These are phyloP conservation scores for Tricholauxania praeusta DNA, from an alignment of 2,888 invertebrate genomes.

Conservation along the genomic window DNA sequence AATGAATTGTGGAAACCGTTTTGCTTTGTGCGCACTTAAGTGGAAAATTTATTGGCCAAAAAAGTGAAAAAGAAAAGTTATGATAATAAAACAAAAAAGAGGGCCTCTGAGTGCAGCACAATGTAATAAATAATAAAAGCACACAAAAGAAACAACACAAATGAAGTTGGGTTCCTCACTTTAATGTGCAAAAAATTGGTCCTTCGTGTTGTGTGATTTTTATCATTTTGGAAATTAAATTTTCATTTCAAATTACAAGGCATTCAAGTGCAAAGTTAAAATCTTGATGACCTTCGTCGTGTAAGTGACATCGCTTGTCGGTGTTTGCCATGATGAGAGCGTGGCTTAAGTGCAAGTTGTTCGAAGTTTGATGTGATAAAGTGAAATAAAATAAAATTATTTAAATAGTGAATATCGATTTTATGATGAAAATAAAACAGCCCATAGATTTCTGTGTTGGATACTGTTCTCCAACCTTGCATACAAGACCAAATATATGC, in stretches of 20 bases:
- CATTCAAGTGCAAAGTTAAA: slow-evolving; percentile 18
- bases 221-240: slow-evolving; percentile 7
- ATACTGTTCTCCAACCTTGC: too few species aligned
- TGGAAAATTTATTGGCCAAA: slow-evolving; percentile 26
- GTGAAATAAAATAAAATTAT: too few species aligned
- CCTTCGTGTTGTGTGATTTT: slow-evolving; percentile 16
- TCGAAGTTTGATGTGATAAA: slow-evolving; percentile 2
- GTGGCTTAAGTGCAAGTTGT: slow-evolving; percentile 26
- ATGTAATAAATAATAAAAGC: slow-evolving; percentile 37
- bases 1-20: slow-evolving; percentile 12
- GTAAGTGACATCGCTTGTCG: neutral
- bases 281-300: slow-evolving; percentile 44
- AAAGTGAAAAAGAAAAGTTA: neutral
- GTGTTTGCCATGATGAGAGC: neutral
- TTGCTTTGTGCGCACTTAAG: slow-evolving; percentile 26
- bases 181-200: neutral
- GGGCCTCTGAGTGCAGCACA: slow-evolving; percentile 15
- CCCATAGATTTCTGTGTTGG: too few species aligned
- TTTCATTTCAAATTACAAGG: neutral
- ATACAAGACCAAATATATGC: too few species aligned
- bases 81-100: neutral
- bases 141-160: neutral
- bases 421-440: too few species aligned
- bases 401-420: too few species aligned
- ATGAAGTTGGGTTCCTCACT: too few species aligned